Evolutionary conservation across 2,888 invertebrate species (phyloP), one percentile per base, ranked within the genome.

Genomic region (Tuberolachnus salignus): DNA sequence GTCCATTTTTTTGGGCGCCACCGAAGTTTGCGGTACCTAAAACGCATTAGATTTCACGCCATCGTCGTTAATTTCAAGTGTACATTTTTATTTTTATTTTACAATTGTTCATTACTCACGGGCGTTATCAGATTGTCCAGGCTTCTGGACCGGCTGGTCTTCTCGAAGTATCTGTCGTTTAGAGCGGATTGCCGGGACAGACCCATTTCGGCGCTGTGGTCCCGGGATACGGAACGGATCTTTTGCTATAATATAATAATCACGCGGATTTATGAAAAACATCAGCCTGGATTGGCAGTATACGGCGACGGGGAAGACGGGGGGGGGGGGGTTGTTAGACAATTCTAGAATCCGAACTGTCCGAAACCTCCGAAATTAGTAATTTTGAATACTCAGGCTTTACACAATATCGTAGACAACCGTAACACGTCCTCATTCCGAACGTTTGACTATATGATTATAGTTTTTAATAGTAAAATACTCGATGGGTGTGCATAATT

Each of bases 141-240:
- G 51, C 94, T 94, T 82, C 92, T 87, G 72, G 94, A 94, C 16
- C 94, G 89, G 49, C 80, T 81, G 3, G 81, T 70, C 73, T 82
- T 94, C 83, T 94, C 94, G 84, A 95, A 95, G 85, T 95, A 95
- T 82, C 95, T 88, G 83, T 95, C 95, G 84, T 95, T 96, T 2
- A 95, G 85, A 0, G 94, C 94, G 0, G 94, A 95, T 83, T 91
- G 92, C 80, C 94, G 86, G 0, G 94, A 94, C 0, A 94, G 86
- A 16, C 87, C 87, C 75, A 85, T 85, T 82, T 87, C 86, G 11
- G 82, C 82, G 8, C 84, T 83, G 61, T 85, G 84, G 61, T 85
- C 85, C 46, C 84, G 83, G 9, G 85, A 85, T 21, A 84, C 83
- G 3, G 86, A 85, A 19, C 85, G 82, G 21, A 83, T 83, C 72